Conservation (phyloP, 2,797 vertebrate genomes). For the Moxostoma hubbsi region DNA sequence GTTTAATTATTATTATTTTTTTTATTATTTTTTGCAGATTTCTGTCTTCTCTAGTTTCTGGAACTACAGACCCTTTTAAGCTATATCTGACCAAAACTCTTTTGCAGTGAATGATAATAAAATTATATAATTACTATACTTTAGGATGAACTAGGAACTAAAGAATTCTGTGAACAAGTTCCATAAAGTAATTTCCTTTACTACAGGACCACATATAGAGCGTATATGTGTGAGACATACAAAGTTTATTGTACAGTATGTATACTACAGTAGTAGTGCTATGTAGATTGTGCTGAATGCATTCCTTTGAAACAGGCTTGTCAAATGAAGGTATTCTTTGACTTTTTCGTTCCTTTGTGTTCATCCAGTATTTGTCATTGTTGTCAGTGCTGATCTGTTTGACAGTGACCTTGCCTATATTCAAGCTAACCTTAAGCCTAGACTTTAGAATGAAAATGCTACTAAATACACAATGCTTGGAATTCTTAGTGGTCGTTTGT, state of each 20-base stretch:
- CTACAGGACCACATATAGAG: neutral
- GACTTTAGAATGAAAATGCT: conserved; percentile 15
- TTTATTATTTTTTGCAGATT: conserved; percentile 76
- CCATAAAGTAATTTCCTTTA: neutral
- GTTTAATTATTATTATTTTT: neutral
- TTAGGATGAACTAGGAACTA: conserved; percentile 24
- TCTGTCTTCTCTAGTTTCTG: conserved; percentile 96
- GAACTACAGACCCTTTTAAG: conserved; percentile 89
- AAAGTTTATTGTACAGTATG: conserved; percentile 3
- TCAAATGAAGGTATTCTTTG: conserved; percentile 7
- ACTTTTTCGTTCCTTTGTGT: neutral
- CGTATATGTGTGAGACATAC: conserved; percentile 13
- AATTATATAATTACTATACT: conserved; percentile 3
- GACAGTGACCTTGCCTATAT: conserved; percentile 19
- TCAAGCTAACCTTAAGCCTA: neutral
- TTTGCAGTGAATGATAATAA: neutral
- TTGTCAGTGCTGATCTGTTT: conserved; percentile 23
- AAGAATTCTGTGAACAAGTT: conserved; percentile 15
- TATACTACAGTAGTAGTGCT: neutral
- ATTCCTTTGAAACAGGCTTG: neutral
- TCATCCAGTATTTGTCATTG: conserved; percentile 26
- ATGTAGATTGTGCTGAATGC: neutral
- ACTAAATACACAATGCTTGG: neutral
- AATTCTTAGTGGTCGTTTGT: neutral
- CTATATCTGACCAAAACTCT: conserved; percentile 5